phyloP scores from a whole-genome alignment of 2,797 vertebrate species.

The Percopsis omiscomaycus region DNA sequence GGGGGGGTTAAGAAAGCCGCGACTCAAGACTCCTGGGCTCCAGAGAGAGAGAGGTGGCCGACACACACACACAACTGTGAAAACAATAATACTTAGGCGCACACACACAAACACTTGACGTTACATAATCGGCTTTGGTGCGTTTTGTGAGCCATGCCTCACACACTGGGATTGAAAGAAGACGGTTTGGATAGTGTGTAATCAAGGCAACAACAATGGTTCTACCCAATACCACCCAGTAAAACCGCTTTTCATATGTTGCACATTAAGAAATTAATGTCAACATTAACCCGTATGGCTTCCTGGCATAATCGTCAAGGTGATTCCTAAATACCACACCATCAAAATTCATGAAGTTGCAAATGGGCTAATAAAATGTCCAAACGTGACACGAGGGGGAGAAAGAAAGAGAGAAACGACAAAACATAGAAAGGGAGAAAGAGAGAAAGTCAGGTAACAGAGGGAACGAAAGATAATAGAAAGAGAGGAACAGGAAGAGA shows the following conservation, averaged over 20 bases:
- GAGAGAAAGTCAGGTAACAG: not conserved
- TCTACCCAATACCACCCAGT: not conserved
- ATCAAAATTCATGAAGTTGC: slow-evolving; percentile 30
- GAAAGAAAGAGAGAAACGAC: not conserved
- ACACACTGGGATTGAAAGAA: slow-evolving; percentile 28
- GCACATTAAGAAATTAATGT: no score
- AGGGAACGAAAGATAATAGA: no score
- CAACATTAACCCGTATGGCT: slow-evolving; percentile 3
- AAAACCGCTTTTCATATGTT: no score
- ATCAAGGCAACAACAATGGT: slow-evolving; percentile 20
- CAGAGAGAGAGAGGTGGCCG: slow-evolving; percentile 35
- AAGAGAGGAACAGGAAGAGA: no score
- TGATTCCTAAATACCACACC: slow-evolving; percentile 15
- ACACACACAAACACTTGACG: slow-evolving; percentile 7
- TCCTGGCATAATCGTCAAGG: slow-evolving; percentile 11
- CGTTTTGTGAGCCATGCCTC: slow-evolving; percentile 46
- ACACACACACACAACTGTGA: slow-evolving; percentile 6
- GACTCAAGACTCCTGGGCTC: slow-evolving; percentile 58
- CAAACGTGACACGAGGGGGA: not conserved
- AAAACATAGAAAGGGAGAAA: not conserved
- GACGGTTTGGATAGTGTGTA: slow-evolving; percentile 42
- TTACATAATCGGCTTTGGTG: slow-evolving; percentile 53
- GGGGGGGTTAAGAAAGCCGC: slow-evolving; percentile 69
- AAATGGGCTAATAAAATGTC: slow-evolving; percentile 22
- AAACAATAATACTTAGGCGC: slow-evolving; percentile 12